phyloP scores from a whole-genome alignment of 2,113 vertebrate species.

The Apteryx owenii region DNA sequence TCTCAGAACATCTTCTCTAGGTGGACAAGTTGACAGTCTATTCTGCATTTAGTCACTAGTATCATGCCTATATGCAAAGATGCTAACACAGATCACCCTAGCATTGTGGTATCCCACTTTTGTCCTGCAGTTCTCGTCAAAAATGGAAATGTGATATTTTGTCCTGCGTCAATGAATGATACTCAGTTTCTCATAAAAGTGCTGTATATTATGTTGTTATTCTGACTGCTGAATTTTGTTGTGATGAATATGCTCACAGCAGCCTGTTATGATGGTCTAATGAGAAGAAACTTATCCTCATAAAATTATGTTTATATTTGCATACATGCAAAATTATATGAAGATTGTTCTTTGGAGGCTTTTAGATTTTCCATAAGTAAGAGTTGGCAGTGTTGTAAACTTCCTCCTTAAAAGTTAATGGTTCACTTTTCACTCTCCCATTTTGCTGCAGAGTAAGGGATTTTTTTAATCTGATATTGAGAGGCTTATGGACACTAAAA shows the following conservation, averaged over 20 bases:
- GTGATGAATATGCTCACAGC: not conserved
- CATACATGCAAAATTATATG: not conserved
- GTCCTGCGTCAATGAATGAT: not conserved
- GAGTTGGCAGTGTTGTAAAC: not conserved
- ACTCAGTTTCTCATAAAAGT: not conserved
- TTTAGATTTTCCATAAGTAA: not conserved
- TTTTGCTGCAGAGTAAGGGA: not conserved
- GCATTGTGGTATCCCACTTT: not conserved
- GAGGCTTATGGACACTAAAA: not conserved
- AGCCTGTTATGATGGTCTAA: not conserved
- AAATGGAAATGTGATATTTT: not conserved
- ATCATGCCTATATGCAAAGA: not conserved
- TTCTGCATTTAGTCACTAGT: not conserved
- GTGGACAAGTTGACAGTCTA: not conserved
- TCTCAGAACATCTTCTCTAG: not conserved
- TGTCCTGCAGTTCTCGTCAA: not conserved
- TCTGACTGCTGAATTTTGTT: not conserved
- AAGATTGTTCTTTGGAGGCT: not conserved
- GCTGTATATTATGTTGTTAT: not conserved
- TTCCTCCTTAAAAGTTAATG: not conserved
- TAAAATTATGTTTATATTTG: not conserved
- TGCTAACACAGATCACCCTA: not conserved
- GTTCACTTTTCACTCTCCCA: not conserved
- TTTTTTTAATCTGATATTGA: not conserved
- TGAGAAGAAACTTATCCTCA: not conserved